Conservation (phyloP, 2,888 invertebrate genomes). For the Andrena dorsata region DNA sequence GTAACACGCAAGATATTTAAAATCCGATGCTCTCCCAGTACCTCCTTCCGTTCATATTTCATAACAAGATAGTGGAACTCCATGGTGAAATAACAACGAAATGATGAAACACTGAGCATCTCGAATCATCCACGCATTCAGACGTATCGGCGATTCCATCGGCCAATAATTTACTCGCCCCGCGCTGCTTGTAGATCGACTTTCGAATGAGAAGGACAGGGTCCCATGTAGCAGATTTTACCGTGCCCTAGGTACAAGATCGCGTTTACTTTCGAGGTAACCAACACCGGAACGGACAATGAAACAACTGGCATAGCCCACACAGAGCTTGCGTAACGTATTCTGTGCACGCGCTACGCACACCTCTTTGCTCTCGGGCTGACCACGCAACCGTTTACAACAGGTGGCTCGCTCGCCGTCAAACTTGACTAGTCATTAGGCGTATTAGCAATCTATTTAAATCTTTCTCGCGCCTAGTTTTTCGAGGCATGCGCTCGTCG, state of each 20-base stretch:
- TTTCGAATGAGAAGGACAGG: conserved; percentile 41
- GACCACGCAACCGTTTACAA: conserved; percentile 40
- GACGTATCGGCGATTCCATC: too few relatives aligned
- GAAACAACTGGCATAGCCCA: conserved; percentile 30
- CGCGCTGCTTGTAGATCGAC: conserved; percentile 23
- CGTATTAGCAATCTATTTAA: conserved; percentile 51
- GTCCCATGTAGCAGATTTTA: conserved; percentile 10
- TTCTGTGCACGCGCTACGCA: conserved; percentile 39
- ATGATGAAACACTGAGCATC: conserved; percentile 6
- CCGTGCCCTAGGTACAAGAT: conserved; percentile 24
- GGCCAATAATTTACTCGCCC: too few relatives aligned
- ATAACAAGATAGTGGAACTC: too few relatives aligned
- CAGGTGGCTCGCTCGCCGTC: conserved; percentile 53
- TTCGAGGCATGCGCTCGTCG: too few relatives aligned
- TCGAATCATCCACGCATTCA: background rate
- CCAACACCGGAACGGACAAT: conserved; percentile 32
- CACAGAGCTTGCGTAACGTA: conserved; percentile 47
- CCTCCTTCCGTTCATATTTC: too few relatives aligned
- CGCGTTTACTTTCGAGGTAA: background rate
- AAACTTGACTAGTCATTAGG: conserved; percentile 50
- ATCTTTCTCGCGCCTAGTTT: background rate
- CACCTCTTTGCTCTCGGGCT: conserved; percentile 43
- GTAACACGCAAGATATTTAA: too few relatives aligned
- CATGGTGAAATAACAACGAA: too few relatives aligned
- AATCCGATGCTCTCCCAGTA: too few relatives aligned